These are phyloP conservation scores for Drosophila melanogaster DNA, from an alignment of 1,140 invertebrate genomes.

Conservation along the genomic window Release_6_plus_ISO1_MT NT_033777.3:24356001-24356500, in stretches of 20 bases:
- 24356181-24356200: slow-evolving; percentile 49
- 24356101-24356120: slow-evolving; percentile 49
- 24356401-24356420: slow-evolving; percentile 92
- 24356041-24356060: slow-evolving; percentile 59
- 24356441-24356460: slow-evolving; percentile 91
- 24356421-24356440: slow-evolving; percentile 90
- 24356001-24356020: slow-evolving; percentile 55
- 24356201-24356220: slow-evolving; percentile 62
- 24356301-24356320: slow-evolving; percentile 82
- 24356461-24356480: slow-evolving; percentile 90
- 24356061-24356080: slow-evolving; percentile 69
- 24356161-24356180: slow-evolving; percentile 46
- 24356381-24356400: slow-evolving; percentile 90
- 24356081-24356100: slow-evolving; percentile 76
- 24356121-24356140: slow-evolving; percentile 41
- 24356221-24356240: slow-evolving; percentile 52
- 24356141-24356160: slow-evolving; percentile 31
- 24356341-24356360: slow-evolving; percentile 93
- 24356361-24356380: slow-evolving; percentile 91
- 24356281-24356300: slow-evolving; percentile 80
- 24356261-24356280: slow-evolving; percentile 61
- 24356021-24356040: slow-evolving; percentile 70
- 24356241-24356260: slow-evolving; percentile 54
- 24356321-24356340: slow-evolving; percentile 88
- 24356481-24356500: slow-evolving; percentile 84